These are phyloP conservation scores for Ormyrus pomaceus DNA, from an alignment of 2,888 invertebrate genomes.

Conservation along the genomic window DNA sequence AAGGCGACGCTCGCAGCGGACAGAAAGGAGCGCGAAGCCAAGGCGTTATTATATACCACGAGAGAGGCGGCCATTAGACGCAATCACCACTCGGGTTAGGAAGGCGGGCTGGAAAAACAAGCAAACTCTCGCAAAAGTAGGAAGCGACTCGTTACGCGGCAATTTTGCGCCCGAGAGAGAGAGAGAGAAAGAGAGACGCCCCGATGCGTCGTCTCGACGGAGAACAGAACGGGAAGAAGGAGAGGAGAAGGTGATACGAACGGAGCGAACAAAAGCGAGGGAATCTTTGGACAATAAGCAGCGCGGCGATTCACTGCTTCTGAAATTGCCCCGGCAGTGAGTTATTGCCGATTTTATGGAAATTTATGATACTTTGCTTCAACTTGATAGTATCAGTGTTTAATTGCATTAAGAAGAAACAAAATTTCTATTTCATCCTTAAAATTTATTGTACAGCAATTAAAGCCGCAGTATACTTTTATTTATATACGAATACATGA, in stretches of 20 bases:
- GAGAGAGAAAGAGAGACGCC: neutral
- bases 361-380: neutral
- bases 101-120: constrained; percentile 41
- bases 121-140: constrained; percentile 64
- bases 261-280: neutral
- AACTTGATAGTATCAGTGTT: no score
- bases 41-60: neutral
- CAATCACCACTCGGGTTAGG: constrained; percentile 30
- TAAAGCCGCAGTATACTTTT: no score
- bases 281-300: neutral
- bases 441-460: no score
- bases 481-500: no score
- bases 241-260: neutral
- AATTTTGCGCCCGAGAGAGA: constrained; percentile 60
- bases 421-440: no score
- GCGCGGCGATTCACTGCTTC: no score
- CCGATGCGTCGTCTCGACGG: constrained; percentile 1
- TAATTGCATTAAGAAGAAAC: no score
- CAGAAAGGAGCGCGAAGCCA: no score
- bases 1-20: neutral
- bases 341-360: neutral
- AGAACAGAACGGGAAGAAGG: constrained; percentile 1
- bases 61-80: constrained; percentile 29
- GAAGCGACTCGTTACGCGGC: constrained; percentile 71
- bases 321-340: neutral